Evolutionary conservation across 1,140 invertebrate species (phyloP), one percentile per base, ranked within the genome.

Genomic region (Idris sp.): DNA sequence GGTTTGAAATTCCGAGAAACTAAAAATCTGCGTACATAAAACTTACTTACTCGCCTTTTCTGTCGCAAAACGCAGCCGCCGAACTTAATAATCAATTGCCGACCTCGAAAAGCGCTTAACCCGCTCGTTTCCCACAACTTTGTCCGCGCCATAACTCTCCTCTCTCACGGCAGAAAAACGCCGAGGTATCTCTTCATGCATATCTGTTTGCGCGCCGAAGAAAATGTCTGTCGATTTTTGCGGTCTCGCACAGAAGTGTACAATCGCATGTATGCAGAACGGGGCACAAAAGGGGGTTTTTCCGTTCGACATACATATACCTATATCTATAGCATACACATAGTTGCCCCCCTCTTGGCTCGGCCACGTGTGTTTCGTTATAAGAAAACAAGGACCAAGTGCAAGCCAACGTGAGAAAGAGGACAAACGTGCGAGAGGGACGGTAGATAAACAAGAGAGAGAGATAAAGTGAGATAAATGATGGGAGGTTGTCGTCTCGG

Each of bases 401-500:
- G n/a, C n/a, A n/a, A n/a, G n/a, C n/a, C n/a, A n/a, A n/a, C n/a
- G n/a, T n/a, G n/a, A n/a, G n/a, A n/a, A n/a, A n/a, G n/a, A n/a
- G n/a, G n/a, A n/a, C n/a, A n/a, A n/a, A n/a, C n/a, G n/a, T n/a
- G n/a, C n/a, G n/a, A n/a, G n/a, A n/a, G n/a, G n/a, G n/a, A n/a
- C n/a, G n/a, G n/a, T n/a, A 30, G 28, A 30, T 6, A 30, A 4
- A 25, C 8, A 8, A 30, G 28, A n/a, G 28, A 30, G 28, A 30
- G 28, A 30, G 28, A 30, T 2, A 30, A 8, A 4, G 4, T 9
- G 28, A 30, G 4, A 30, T 2, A 30, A 2, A 30, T 2, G 16
- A 38, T 46, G 40, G 74, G 77, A 78, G 83, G 79, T 78, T 79
- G 81, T 83, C 77, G 81, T 81, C n/a, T n/a, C n/a, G n/a, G 80